phyloP scores from a whole-genome alignment of 2,888 invertebrate species.

The Byasa hedistus region DNA sequence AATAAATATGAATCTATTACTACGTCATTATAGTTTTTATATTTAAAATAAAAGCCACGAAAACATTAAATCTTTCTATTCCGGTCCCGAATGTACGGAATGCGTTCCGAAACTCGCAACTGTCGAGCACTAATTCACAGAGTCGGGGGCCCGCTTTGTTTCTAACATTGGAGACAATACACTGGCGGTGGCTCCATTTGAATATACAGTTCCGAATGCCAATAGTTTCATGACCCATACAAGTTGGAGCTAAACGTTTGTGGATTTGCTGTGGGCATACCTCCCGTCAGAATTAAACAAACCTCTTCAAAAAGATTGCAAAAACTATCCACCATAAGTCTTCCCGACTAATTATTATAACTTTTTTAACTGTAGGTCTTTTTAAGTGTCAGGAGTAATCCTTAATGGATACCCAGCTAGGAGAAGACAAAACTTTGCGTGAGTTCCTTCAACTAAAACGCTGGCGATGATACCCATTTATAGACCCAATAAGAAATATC shows the following conservation, averaged over 20 bases:
- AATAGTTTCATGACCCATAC: neutral
- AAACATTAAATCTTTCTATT: conserved; percentile 50
- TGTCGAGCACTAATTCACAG: conserved; percentile 66
- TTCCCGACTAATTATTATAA: too few species aligned
- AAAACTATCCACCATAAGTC: too few species aligned
- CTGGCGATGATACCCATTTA: too few species aligned
- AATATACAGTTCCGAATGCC: conserved; percentile 2
- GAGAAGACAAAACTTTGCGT: too few species aligned
- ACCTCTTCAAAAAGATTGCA: too few species aligned
- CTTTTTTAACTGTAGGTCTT: too few species aligned
- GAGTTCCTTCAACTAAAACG: too few species aligned
- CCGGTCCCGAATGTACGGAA: conserved; percentile 51
- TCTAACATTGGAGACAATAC: conserved; percentile 24
- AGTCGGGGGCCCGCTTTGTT: conserved; percentile 31
- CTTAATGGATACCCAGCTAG: too few species aligned
- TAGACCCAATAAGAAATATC: too few species aligned
- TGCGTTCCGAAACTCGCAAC: conserved; percentile 56
- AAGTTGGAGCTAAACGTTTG: neutral
- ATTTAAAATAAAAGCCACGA: conserved; percentile 1
- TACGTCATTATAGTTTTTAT: neutral
- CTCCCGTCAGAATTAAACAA: too few species aligned
- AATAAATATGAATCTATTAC: neutral
- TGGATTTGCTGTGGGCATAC: too few species aligned
- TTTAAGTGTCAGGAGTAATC: too few species aligned
- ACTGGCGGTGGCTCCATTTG: conserved; percentile 20